These are phyloP conservation scores for Temnothorax ravouxi DNA, from an alignment of 2,888 invertebrate species.

Conservation along the genomic window DNA sequence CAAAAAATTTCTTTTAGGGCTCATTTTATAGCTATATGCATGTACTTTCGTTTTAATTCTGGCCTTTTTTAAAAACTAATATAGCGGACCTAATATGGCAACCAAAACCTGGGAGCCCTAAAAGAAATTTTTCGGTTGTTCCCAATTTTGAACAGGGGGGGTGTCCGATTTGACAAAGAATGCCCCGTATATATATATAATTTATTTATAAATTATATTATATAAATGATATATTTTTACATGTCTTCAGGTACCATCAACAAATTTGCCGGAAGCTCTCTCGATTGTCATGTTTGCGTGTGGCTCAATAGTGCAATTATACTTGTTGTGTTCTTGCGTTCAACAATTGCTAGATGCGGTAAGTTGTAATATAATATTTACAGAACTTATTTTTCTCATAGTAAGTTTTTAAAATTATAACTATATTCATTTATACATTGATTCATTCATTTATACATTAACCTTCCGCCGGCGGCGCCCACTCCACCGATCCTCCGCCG, in stretches of 20 bases:
- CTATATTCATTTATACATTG: background rate
- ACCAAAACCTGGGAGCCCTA: too few species aligned
- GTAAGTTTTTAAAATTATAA: background rate
- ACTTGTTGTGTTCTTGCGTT: conserved; percentile 73
- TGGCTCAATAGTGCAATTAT: conserved; percentile 72
- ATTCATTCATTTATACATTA: background rate
- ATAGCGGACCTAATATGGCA: too few species aligned
- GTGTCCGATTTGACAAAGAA: too few species aligned
- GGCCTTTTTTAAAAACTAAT: too few species aligned
- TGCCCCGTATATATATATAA: too few species aligned
- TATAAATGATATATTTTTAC: background rate
- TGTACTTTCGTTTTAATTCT: too few species aligned
- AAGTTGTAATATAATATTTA: conserved; percentile 36
- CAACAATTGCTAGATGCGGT: conserved; percentile 77
- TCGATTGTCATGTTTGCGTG: conserved; percentile 58
- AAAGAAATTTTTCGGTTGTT: too few species aligned
- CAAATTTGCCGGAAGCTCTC: background rate
- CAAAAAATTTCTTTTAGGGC: too few species aligned
- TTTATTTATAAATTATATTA: background rate
- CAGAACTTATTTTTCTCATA: background rate
- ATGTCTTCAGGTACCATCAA: conserved; percentile 13
- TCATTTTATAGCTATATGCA: too few species aligned
- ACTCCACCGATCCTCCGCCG: too few species aligned
- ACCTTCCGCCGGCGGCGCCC: too few species aligned
- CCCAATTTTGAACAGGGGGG: too few species aligned